These are phyloP conservation scores for Lagocephalus sceleratus DNA, from an alignment of 2,797 vertebrate genomes.

Conservation along the genomic window DNA sequence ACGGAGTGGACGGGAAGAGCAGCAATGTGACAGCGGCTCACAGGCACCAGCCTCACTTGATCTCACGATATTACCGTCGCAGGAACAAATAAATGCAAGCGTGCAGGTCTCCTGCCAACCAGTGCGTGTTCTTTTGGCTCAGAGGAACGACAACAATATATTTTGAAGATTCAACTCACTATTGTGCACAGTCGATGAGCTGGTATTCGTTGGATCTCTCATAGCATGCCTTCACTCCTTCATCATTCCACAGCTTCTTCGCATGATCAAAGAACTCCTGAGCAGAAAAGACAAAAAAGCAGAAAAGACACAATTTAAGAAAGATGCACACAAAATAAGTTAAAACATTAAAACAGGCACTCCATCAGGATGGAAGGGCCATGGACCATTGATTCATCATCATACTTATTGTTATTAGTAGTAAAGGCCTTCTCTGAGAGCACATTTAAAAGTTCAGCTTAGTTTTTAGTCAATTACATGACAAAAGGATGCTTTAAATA, in stretches of 20 bases:
- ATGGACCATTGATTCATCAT: too few species aligned
- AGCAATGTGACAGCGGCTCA: conserved; percentile 20
- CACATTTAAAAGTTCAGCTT: too few species aligned
- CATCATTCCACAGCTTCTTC: conserved; percentile 99
- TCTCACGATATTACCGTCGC: conserved; percentile 1
- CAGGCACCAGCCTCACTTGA: conserved; percentile 8
- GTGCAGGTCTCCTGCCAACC: not conserved
- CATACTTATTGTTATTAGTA: too few species aligned
- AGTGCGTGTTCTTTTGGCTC: conserved; percentile 4
- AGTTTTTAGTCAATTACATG: too few species aligned
- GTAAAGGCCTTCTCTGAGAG: too few species aligned
- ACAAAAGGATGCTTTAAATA: too few species aligned
- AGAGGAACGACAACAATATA: not conserved
- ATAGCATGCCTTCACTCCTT: conserved; percentile 97
- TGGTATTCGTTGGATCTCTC: conserved; percentile 99
- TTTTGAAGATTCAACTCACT: conserved; percentile 81
- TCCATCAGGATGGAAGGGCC: too few species aligned
- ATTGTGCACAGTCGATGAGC: conserved; percentile 98
- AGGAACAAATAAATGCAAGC: conserved; percentile 5
- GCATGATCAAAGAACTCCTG: conserved; percentile 99
- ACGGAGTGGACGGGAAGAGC: conserved; percentile 23
- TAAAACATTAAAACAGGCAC: not conserved
- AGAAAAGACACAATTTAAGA: too few species aligned
- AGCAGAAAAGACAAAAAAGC: conserved; percentile 9
- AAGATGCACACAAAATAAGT: not conserved